Evolutionary conservation across 2,113 vertebrate genomes (phyloP), one percentile per base, ranked within the genome.

Genomic region (Mirza zaza): DNA sequence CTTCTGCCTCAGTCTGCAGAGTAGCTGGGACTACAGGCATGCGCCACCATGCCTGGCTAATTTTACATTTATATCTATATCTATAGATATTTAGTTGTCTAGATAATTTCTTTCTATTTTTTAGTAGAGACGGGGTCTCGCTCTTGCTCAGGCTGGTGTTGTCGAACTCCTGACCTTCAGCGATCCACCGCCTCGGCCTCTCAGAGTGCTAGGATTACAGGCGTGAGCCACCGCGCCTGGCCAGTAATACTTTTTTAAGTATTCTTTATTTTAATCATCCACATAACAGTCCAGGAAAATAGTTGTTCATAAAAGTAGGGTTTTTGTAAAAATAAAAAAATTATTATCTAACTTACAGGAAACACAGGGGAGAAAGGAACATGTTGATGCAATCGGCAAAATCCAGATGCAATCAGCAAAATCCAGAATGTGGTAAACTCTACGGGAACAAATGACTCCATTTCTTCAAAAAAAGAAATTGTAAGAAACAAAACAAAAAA

Each of bases 251-350:
- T 48, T 48, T 48, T 9, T 48, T 10, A 48, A 93, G 27, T 50
- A 81, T 27, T 88, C 10, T 83, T 48, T 71, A 93, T 77, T 86
- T 92, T 95, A 91, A 67, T 67, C 57, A 76, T 42, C 80, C 18
- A 83, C 45, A 81, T 36, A 92, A 36, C 23, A 94, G 61, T 48
- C 50, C 42, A 84, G 50, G 48, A 12, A 89, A 88, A 82, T 1
- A 70, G n/a, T 57, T 71, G 48, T 50, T 89, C 52, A 80, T 63
- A 42, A 80, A 93, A 73, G 21, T 21, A 45, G 9, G 6, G 39
- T 77, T 80, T 67, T 92, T 84, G 21, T 6, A 8, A 23, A 84
- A 85, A 65, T 25, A 95, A 71, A 63, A 92, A 90, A 65, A 45
- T 17, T 71, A 68, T 86, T 61, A 75, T 52, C 18, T 65, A 48